phyloP scores from a whole-genome alignment of 2,797 vertebrate genomes.

The Acrocephalus scirpaceus region DNA sequence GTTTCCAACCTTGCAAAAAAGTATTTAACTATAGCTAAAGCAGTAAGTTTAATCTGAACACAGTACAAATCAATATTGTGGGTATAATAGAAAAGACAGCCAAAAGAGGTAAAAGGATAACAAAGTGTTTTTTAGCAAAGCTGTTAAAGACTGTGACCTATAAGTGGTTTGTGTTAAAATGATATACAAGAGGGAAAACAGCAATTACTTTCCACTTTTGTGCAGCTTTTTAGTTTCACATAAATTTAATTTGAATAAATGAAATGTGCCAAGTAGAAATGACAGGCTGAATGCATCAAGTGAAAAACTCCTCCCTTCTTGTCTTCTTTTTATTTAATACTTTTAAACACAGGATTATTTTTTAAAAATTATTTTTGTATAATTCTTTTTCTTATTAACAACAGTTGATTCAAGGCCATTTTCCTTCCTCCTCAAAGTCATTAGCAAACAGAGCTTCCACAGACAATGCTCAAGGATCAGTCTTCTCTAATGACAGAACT shows the following conservation, averaged over 20 bases:
- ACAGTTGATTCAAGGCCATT: background rate
- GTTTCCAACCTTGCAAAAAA: background rate
- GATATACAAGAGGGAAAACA: background rate
- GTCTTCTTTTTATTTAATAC: background rate
- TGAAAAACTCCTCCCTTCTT: background rate
- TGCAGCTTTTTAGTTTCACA: background rate
- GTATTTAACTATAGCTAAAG: background rate
- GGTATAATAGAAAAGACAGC: background rate
- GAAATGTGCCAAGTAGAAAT: background rate
- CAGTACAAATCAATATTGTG: background rate
- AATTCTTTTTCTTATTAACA: background rate
- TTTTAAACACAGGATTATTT: background rate
- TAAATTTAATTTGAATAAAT: slow-evolving; percentile 21
- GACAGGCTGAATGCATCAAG: background rate
- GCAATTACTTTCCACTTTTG: background rate
- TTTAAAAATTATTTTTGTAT: background rate
- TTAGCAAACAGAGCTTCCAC: background rate
- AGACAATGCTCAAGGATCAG: background rate
- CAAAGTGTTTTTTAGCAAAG: background rate
- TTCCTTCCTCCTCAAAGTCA: background rate
- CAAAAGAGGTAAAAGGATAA: background rate
- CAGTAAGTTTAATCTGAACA: background rate
- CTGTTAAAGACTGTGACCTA: background rate
- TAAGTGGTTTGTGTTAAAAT: background rate
- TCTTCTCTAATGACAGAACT: background rate